phyloP scores from a whole-genome alignment of 2,888 invertebrate genomes.

The Melinopterus prodromus region DNA sequence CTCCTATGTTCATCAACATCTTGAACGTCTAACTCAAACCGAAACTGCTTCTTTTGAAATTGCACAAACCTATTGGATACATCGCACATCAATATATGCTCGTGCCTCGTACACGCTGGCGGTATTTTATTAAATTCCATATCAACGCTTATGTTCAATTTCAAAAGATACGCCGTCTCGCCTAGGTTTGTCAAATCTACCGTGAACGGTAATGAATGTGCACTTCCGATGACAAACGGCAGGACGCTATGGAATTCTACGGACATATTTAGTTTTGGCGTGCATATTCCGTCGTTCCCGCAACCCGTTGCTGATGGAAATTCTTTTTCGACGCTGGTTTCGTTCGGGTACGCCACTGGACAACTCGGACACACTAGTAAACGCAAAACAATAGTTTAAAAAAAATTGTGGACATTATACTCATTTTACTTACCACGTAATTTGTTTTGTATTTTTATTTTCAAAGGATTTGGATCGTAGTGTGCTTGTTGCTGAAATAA shows the following conservation, averaged over 20 bases:
- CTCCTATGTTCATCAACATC: conserved; percentile 11
- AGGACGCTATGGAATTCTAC: conserved; percentile 57
- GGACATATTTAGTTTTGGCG: conserved; percentile 61
- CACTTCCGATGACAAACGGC: conserved; percentile 51
- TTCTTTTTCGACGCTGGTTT: conserved; percentile 36
- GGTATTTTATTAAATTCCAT: conserved; percentile 32
- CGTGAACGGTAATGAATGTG: conserved; percentile 46
- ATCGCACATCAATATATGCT: conserved; percentile 28
- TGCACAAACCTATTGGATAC: conserved; percentile 30
- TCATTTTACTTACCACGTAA: conserved; percentile 25
- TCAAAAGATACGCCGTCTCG: conserved; percentile 55
- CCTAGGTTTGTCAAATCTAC: conserved; percentile 52
- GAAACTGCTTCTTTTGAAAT: conserved; percentile 26
- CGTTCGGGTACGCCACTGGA: conserved; percentile 42
- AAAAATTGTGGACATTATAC: not conserved
- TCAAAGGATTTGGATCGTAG: conserved; percentile 31
- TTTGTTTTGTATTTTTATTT: conserved; percentile 28
- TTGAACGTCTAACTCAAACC: conserved; percentile 31
- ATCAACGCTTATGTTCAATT: conserved; percentile 47
- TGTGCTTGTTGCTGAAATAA: conserved; percentile 32
- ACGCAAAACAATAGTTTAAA: not conserved
- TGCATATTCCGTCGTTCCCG: conserved; percentile 64
- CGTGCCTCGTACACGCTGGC: conserved; percentile 27
- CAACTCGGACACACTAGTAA: conserved; percentile 43
- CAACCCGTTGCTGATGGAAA: conserved; percentile 62